Percentiles rank a stretch among this genome's conserved stretches.
Evolutionary conservation across 2,113 vertebrate species (phyloP).

Genomic region (Gymnocephalus cernua): DNA sequence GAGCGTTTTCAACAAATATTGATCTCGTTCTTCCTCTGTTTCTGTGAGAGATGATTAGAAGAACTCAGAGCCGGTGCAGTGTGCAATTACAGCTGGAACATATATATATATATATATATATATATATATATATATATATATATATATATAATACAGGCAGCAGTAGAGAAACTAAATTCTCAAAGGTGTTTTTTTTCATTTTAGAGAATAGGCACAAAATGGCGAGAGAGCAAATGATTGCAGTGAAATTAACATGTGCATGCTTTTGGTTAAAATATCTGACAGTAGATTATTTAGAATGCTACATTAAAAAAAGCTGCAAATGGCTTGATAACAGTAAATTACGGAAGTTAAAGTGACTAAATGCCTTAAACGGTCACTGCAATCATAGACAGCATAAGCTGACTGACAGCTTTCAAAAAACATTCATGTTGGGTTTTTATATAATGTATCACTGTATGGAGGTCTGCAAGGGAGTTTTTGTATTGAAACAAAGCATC

Average conservation of each 20-base stretch:
- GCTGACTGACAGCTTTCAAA: neutral
- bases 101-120: neutral
- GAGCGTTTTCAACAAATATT: slow-evolving; percentile 82
- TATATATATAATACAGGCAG: slow-evolving; percentile 26
- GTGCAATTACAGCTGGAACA: slow-evolving; percentile 56
- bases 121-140: no score
- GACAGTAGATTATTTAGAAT: no score
- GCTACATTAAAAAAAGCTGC: no score
- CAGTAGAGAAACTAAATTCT: slow-evolving; percentile 12
- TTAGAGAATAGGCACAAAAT: neutral
- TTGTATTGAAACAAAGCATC: slow-evolving; percentile 26
- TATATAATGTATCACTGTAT: neutral
- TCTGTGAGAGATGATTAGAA: slow-evolving; percentile 74
- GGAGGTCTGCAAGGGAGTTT: neutral
- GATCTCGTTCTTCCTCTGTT: slow-evolving; percentile 78
- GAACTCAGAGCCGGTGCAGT: slow-evolving; percentile 48
- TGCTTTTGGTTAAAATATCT: no score
- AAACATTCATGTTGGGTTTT: neutral
- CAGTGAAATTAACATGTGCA: no score
- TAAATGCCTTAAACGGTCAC: no score
- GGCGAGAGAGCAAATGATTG: no score
- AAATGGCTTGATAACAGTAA: no score
- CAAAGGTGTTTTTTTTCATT: slow-evolving; percentile 13
- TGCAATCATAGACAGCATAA: no score
- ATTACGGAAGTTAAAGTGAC: no score